These are phyloP conservation scores for Adelosebastes latens DNA, from an alignment of 2,797 vertebrate genomes.

Conservation along the genomic window DNA sequence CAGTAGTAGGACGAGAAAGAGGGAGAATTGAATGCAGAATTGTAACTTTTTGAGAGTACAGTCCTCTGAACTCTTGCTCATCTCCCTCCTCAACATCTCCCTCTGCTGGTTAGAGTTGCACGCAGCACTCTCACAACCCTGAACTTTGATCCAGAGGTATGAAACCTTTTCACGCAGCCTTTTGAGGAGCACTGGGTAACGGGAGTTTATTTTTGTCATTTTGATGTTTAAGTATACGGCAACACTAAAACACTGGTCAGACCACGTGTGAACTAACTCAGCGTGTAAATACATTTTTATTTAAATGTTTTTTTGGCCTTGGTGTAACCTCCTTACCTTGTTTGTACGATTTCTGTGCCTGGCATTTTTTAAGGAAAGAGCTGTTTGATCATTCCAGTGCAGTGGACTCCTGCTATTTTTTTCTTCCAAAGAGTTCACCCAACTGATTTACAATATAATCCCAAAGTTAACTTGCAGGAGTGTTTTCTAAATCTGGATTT, in stretches of 20 bases:
- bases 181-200: conserved; percentile 22
- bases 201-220: conserved; percentile 31
- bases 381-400: conserved; percentile 69
- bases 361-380: conserved; percentile 35
- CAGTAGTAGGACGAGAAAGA: neutral
- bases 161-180: conserved; percentile 24
- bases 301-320: conserved; percentile 70
- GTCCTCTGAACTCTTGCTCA: neutral
- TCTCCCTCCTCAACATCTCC: conserved; percentile 26
- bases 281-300: conserved; percentile 72
- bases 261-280: conserved; percentile 61
- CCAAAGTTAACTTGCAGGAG: conserved; percentile 36
- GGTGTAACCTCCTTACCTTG: conserved; percentile 56
- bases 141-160: conserved; percentile 11
- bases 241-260: conserved; percentile 84
- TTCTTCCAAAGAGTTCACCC: conserved; percentile 58
- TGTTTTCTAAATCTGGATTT: conserved; percentile 44
- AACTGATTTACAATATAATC: conserved; percentile 43
- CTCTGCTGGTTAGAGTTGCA: conserved; percentile 50
- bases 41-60: neutral
- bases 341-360: conserved; percentile 69
- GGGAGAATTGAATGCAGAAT: conserved; percentile 14
- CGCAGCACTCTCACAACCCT: conserved; percentile 1
- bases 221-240: conserved; percentile 47
- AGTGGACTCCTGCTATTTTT: conserved; percentile 46